Percentiles rank a stretch among this genome's conserved stretches.
These are phyloP conservation scores for Calonectris borealis DNA, from an alignment of 2,113 vertebrate species.

Conservation along the genomic window DNA sequence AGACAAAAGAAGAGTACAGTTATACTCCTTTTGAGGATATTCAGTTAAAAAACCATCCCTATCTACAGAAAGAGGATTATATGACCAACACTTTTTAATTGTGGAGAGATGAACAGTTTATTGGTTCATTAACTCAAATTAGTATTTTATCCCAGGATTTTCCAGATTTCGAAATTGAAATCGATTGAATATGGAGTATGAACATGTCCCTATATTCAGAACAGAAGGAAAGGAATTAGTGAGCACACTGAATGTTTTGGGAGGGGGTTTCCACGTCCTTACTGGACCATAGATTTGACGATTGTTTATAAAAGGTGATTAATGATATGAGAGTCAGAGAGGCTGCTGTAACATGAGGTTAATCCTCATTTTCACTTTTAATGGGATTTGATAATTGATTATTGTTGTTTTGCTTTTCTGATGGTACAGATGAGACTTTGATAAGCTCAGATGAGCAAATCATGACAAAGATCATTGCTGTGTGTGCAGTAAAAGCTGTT, in stretches of 20 bases:
- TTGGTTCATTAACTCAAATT: neutral
- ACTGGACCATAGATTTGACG: neutral
- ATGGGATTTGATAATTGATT: neutral
- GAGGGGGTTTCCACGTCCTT: neutral
- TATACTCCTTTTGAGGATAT: neutral
- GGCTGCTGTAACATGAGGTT: neutral
- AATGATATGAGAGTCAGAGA: neutral
- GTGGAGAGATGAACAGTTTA: neutral
- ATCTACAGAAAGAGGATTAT: neutral
- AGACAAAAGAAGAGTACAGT: neutral
- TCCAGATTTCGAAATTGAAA: neutral
- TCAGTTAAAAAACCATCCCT: neutral
- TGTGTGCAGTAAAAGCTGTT: neutral
- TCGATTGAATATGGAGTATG: neutral
- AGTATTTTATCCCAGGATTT: neutral
- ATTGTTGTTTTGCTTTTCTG: neutral
- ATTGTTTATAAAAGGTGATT: neutral
- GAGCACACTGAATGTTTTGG: neutral
- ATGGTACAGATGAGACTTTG: neutral
- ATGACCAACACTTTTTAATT: neutral
- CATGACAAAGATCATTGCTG: neutral
- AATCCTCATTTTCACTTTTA: conserved; percentile 5
- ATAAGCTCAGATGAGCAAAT: neutral
- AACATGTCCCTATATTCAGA: neutral
- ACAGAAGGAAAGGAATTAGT: conserved; percentile 27